Percentiles rank a stretch among this genome's conserved stretches.
These are phyloP conservation scores for Erynnis tages DNA, from an alignment of 2,888 invertebrate genomes.

Conservation along the genomic window DNA sequence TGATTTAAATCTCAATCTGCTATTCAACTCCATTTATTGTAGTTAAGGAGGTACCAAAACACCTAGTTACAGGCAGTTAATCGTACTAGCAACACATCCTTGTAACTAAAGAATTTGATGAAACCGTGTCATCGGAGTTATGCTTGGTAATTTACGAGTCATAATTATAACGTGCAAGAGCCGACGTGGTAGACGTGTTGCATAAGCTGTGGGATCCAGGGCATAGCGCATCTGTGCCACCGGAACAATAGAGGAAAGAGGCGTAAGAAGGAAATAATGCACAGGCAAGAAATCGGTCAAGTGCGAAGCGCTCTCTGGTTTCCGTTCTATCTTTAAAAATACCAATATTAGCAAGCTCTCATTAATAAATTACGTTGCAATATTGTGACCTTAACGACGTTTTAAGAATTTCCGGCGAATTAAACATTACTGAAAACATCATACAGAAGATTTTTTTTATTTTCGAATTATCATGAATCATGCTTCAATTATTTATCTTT, in stretches of 20 bases:
- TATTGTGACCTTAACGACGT: no score
- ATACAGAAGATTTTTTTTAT: no score
- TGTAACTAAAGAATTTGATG: conserved; percentile 11
- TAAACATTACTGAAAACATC: no score
- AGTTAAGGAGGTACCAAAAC: background rate
- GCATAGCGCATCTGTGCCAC: conserved; percentile 61
- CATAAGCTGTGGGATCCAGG: conserved; percentile 72
- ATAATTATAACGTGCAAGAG: conserved; percentile 46
- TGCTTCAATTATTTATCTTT: no score
- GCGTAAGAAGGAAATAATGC: conserved; percentile 14
- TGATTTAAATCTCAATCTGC: no score
- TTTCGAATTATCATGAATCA: no score
- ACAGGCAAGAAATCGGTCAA: background rate
- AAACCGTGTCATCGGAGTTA: conserved; percentile 22
- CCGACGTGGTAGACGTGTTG: conserved; percentile 41
- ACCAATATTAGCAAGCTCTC: no score
- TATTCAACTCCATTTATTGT: no score
- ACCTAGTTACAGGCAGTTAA: conserved; percentile 7
- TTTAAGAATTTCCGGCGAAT: no score
- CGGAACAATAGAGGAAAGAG: conserved; percentile 48
- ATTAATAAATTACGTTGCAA: no score
- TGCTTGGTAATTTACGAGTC: conserved; percentile 20
- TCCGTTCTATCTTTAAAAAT: no score
- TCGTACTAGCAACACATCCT: conserved; percentile 6
- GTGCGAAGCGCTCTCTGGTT: no score